Evolutionary conservation across 1,140 invertebrate genomes (phyloP), one percentile per base, ranked within the genome.

Genomic region (Brachionus manjavacas): DNA sequence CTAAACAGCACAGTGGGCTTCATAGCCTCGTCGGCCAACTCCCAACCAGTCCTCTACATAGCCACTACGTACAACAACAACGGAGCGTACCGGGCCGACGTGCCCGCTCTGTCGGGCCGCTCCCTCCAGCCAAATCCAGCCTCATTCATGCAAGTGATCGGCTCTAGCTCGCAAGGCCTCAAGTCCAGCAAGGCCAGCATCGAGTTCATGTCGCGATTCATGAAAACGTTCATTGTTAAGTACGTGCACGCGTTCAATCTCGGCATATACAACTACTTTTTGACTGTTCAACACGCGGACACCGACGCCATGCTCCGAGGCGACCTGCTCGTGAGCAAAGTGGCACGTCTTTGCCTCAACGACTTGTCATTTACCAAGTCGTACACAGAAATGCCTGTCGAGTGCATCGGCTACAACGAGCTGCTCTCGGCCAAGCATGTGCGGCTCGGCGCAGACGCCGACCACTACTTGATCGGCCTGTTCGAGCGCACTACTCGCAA

Each of bases 121-220:
- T 64, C 52, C 0, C 31, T 81, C 7, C n/a, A 74, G 1, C 49
- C 23, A 1, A 23, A 52, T 9, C 20, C 49, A 0, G 0, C 31
- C 7, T 35, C 41, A 7, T 81, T 81, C 52, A 81, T 81, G 79
- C 79, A 66, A 35, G 28, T 81, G 0, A 14, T 81, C 8, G 64
- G 12, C 16, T 78, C 79, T 0, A 16, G 41, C 52, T 39, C 79
- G 0, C 72, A 76, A 14, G 79, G 79, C 6, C 41, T 81, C 16
- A 81, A 81, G 41, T 81, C 79, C 31, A 81, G 52, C 39, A 68
- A 81, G 25, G 79, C 79, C 3, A 81, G 79, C 79, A 81, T 81
- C 52, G 52, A 60, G 14, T 81, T 81, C 28, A 81, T 81, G 52
- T 68, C 52, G 3, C 49, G 79, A 12, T 81, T 64, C 12, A 64